Evolutionary conservation across 2,113 vertebrate species (phyloP), one percentile per base, ranked within the genome.

Genomic region (Pampusana beccarii): DNA sequence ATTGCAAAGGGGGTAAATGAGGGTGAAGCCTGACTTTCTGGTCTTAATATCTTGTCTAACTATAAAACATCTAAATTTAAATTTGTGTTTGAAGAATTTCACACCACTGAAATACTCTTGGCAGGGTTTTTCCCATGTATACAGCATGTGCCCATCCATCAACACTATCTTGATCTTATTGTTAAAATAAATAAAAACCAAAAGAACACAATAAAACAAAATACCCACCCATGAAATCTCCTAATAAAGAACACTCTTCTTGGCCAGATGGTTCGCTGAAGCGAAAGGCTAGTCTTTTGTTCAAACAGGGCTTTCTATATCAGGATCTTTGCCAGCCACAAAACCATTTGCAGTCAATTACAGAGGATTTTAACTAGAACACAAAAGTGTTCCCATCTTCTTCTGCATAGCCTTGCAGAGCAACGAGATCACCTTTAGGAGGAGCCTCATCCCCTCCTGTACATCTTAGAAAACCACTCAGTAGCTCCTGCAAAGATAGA

Each of bases 391-490:
- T 64, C 29, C 44, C 42, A 24, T 42, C 21, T 77, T 24, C 66
- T 71, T 74, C 69, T 53, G 18, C 38, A 36, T 0, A 34, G 56
- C 12, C 6, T 0, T 93, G 90, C 82, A 96, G 74, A 84, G 60
- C 88, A 56, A 8, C 2, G 0, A 84, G 36, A 84, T 83, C 29
- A 60, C 83, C 90, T 71, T 94, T 88, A 96, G 93, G 79, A 88
- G 92, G 87, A 95, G 74, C 90, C 79, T 77, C 64, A n/a, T 44
- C 34, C 78, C 64, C 36, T 88, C 25, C 61, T 67, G 16, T n/a
- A 26, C 9, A 42, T 56, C 54, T 34, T 20, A 70, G 77, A 85
- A 62, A 9, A 50, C 21, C 24, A 61, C 10, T 28, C 1, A 0
- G 6, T 28, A 42, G 21, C 40, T 86, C 50, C 36, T 51, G 54